Conservation (phyloP, 2,113 vertebrate genomes). For the Anas platyrhynchos region DNA sequence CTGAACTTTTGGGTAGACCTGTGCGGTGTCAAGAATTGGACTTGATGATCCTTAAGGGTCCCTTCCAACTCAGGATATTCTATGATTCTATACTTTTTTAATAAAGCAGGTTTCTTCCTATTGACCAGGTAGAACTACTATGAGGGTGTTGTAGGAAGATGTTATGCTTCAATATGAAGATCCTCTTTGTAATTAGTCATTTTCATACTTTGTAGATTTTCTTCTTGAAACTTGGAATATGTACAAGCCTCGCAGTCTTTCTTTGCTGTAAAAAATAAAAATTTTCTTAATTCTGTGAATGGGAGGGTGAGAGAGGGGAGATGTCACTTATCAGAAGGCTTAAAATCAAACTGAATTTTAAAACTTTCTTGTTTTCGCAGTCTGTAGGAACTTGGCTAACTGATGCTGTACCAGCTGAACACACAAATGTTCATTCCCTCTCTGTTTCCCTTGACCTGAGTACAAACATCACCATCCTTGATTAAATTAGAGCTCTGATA, state of each 20-base stretch:
- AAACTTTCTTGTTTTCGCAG: background rate
- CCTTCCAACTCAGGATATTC: no score
- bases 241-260: conserved; percentile 1
- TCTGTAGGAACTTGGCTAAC: background rate
- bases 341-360: background rate
- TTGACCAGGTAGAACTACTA: conserved; percentile 12
- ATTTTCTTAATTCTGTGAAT: background rate
- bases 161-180: conserved; percentile 29
- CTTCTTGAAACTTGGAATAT: background rate
- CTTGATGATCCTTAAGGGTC: no score
- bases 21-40: no score
- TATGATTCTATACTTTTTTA: background rate
- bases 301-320: background rate
- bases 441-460: background rate
- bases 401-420: background rate
- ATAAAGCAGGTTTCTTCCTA: background rate
- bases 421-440: background rate
- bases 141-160: background rate
- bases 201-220: conserved; percentile 29
- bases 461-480: background rate
- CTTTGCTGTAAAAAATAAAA: background rate
- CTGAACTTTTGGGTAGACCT: no score
- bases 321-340: background rate
- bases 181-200: conserved; percentile 28
- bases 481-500: background rate